phyloP scores from a whole-genome alignment of 2,888 invertebrate genomes.

The Thalpophila matura region DNA sequence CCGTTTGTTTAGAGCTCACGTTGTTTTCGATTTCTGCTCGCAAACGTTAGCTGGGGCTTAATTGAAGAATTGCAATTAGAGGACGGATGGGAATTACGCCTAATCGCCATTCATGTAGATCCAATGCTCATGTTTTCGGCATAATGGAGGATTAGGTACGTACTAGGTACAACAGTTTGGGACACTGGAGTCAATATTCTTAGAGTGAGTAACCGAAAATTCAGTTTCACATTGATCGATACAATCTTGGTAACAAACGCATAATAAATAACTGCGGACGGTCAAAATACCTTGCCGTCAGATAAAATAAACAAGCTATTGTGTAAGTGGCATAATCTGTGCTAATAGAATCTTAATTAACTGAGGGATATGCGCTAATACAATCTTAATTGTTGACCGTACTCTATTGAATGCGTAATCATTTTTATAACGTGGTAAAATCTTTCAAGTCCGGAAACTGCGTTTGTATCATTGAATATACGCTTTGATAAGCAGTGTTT shows the following conservation, averaged over 20 bases:
- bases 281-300: constrained; percentile 2
- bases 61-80: not conserved
- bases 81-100: not conserved
- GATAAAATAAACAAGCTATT: constrained; percentile 32
- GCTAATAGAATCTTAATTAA: constrained; percentile 40
- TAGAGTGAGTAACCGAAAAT: too few relatives aligned
- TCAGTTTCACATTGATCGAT: not conserved
- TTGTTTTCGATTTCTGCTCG: not conserved
- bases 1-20: constrained; percentile 11
- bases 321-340: constrained; percentile 16
- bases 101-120: not conserved
- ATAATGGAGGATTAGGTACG: too few relatives aligned
- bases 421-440: constrained; percentile 6
- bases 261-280: constrained; percentile 10
- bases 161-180: too few relatives aligned
- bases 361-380: constrained; percentile 24
- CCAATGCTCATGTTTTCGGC: too few relatives aligned
- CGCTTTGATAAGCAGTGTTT: constrained; percentile 4
- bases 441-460: not conserved
- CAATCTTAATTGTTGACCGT: constrained; percentile 23
- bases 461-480: constrained; percentile 5
- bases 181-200: too few relatives aligned
- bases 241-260: not conserved
- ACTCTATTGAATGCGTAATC: constrained; percentile 15
- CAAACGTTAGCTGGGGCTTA: not conserved